A percentile compares a stretch with the other conserved stretches of the same genome.
These are phyloP conservation scores for Oryzias celebensis DNA, from an alignment of 2,113 vertebrate genomes.

Conservation along the genomic window DNA sequence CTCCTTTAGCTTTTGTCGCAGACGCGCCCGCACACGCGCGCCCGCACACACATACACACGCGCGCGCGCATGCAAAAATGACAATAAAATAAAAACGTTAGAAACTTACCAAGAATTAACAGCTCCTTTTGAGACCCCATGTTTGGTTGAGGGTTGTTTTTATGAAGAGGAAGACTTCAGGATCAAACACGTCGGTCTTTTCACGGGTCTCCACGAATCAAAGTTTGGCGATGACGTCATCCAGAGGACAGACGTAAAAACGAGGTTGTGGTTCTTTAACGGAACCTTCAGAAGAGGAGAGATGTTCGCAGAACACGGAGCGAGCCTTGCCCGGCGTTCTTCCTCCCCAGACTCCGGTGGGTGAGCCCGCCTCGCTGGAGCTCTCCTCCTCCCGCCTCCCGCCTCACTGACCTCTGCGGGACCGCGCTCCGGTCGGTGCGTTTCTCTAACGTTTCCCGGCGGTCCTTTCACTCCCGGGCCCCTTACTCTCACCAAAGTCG, in stretches of 20 bases:
- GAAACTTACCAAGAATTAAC: constrained; percentile 53
- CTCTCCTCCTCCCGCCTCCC: constrained; percentile 5
- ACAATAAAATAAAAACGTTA: no score
- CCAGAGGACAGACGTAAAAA: no score
- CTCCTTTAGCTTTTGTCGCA: no score
- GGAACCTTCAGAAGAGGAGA: background rate
- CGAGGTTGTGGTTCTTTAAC: background rate
- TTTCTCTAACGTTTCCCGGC: constrained; percentile 6
- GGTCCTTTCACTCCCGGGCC: constrained; percentile 5
- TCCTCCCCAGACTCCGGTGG: constrained; percentile 24
- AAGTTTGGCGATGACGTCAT: no score
- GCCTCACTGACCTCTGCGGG: background rate
- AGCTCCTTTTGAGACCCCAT: constrained; percentile 46
- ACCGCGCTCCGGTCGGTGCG: background rate
- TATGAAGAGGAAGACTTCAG: no score
- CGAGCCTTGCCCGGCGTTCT: constrained; percentile 27
- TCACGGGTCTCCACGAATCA: no score
- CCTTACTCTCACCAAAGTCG: background rate
- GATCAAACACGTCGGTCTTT: no score
- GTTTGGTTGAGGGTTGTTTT: background rate
- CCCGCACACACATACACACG: background rate
- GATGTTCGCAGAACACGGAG: background rate
- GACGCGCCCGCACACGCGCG: background rate
- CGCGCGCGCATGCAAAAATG: no score
- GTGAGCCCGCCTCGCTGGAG: constrained; percentile 14